A percentile compares a stretch with the other conserved stretches of the same genome.
Evolutionary conservation across 2,797 vertebrate genomes (phyloP).

Genomic region (Scolopax bukidnonensis): DNA sequence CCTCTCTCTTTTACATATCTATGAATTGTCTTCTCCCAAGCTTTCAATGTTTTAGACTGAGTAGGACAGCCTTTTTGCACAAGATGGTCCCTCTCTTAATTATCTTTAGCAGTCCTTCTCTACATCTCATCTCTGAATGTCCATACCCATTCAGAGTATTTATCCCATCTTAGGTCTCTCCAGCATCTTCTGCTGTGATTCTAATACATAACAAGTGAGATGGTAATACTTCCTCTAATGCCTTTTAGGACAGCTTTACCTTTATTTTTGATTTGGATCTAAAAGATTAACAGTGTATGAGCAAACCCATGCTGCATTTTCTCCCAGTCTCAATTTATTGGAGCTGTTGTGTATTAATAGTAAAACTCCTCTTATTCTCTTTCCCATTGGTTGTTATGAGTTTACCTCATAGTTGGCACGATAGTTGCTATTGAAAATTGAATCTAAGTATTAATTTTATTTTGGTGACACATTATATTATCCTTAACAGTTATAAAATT

Average conservation of each 20-base stretch:
- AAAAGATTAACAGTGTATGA: neutral
- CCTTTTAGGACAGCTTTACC: neutral
- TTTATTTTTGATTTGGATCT: neutral
- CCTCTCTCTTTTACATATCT: neutral
- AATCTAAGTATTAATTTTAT: neutral
- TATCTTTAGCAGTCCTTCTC: neutral
- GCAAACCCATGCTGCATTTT: neutral
- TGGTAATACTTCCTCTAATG: neutral
- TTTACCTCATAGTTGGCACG: neutral
- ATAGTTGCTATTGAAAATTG: neutral
- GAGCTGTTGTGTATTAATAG: neutral
- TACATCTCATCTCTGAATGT: neutral
- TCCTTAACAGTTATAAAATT: neutral
- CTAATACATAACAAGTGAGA: neutral
- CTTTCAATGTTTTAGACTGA: neutral
- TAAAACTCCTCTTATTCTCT: neutral
- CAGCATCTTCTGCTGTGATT: neutral
- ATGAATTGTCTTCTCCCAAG: neutral
- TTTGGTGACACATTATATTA: neutral
- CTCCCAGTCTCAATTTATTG: neutral
- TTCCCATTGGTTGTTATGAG: neutral
- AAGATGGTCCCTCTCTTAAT: neutral
- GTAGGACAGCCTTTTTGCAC: neutral
- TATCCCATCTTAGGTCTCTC: neutral
- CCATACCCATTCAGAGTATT: neutral